Base-by-base conservation (phyloP, 1,140 invertebrate species). In the Matsumurasca onukii region DNA sequence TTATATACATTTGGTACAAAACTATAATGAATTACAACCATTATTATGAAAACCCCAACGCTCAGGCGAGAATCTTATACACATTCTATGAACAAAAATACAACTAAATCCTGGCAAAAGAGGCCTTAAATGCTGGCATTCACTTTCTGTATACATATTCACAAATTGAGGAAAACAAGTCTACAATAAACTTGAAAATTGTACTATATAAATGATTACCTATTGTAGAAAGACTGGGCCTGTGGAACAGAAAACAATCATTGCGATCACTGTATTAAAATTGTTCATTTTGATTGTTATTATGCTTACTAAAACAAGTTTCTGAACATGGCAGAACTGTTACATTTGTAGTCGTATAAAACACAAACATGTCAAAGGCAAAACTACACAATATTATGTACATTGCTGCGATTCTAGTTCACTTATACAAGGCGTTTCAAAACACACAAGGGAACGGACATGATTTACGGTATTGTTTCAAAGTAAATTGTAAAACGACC, bases 241-340 rank as follows among this genome's bases (percentile, higher is more conserved):
- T n/a, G n/a, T n/a, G n/a, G n/a, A n/a, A n/a, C n/a, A n/a, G n/a
- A n/a, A n/a, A n/a, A n/a, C n/a, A n/a, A n/a, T n/a, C n/a, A n/a
- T n/a, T n/a, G n/a, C n/a, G n/a, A n/a, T n/a, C n/a, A n/a, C n/a
- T n/a, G n/a, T n/a, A n/a, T n/a, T n/a, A n/a, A n/a, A n/a, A n/a
- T n/a, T n/a, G n/a, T n/a, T n/a, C n/a, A n/a, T n/a, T n/a, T n/a
- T n/a, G n/a, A n/a, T n/a, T n/a, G 3, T 51, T 3, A 51, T 9
- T 9, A 45, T 12, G n/a, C 9, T 5, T 5, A 51, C 49, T 22
- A 17, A n/a, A n/a, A n/a, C n/a, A n/a, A n/a, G n/a, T n/a, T n/a
- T n/a, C n/a, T 92, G 89, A 66, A 91, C 80, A 75, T 91, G 85
- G 74, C 91, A 76, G 78, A 89, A 90, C 76, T 88, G 83, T n/a